A percentile compares a stretch with the other conserved stretches of the same genome.
Evolutionary conservation across 2,113 vertebrate species (phyloP).

Genomic region (Mionectes macconnelli): DNA sequence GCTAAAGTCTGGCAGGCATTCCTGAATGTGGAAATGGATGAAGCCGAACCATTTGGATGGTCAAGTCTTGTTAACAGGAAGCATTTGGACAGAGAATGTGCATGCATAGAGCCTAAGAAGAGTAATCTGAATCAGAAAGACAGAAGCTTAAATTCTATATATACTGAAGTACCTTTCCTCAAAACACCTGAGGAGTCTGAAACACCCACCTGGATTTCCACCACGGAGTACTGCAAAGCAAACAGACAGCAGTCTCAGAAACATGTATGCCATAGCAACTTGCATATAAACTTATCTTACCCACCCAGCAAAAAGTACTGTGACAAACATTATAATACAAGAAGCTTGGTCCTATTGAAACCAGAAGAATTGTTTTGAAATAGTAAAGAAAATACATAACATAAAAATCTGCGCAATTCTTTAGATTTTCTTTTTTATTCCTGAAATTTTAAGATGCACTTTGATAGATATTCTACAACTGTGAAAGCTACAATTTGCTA

Average conservation of each 20-base stretch:
- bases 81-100: background rate
- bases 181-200: background rate
- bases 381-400: background rate
- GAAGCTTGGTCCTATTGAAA: background rate
- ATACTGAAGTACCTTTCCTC: background rate
- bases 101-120: background rate
- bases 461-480: background rate
- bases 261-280: background rate
- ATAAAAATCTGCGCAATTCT: background rate
- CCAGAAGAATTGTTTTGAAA: background rate
- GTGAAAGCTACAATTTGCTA: background rate
- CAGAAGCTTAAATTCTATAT: background rate
- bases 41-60: background rate
- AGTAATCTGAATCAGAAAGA: background rate
- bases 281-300: background rate
- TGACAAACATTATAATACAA: background rate
- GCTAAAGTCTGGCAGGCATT: background rate
- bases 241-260: conserved; percentile 24
- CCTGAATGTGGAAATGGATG: background rate
- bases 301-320: background rate
- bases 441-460: background rate
- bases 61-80: background rate
- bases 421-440: background rate
- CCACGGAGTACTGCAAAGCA: conserved; percentile 48
- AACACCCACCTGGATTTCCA: conserved; percentile 58